Conservation (phyloP, 2,888 invertebrate species). For the Metellina segmentata region DNA sequence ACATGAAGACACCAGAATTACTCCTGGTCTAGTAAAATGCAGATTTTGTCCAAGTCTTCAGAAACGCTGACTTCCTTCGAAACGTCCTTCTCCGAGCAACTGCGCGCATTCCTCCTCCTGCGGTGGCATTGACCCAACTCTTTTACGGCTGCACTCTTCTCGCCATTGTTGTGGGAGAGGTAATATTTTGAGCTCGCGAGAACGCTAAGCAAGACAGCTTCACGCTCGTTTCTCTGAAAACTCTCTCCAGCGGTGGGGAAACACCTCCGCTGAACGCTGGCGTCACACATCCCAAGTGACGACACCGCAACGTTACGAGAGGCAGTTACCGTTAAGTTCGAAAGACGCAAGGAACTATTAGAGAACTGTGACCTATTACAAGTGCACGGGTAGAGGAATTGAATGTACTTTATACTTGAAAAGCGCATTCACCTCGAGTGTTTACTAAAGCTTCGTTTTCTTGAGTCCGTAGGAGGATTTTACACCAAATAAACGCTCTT, state of each 20-base stretch:
- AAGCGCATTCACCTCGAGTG: no score
- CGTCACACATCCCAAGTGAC: no score
- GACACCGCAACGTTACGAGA: background rate
- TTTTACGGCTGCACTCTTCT: background rate
- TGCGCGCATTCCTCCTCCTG: background rate
- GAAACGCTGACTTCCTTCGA: background rate
- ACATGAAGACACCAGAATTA: background rate
- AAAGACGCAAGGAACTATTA: no score
- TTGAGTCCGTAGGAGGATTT: no score
- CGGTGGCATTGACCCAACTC: background rate
- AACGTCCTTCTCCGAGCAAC: background rate
- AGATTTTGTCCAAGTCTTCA: background rate
- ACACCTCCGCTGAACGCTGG: background rate
- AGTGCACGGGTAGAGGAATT: no score
- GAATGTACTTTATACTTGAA: no score
- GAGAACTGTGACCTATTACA: no score
- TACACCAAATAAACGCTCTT: no score
- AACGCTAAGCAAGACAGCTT: background rate
- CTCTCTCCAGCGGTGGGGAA: background rate
- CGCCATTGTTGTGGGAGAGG: background rate
- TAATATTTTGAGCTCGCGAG: background rate
- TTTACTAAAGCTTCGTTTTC: no score
- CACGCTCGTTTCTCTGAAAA: background rate
- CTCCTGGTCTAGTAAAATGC: background rate
- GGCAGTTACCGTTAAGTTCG: background rate